These are phyloP conservation scores for Callimorpha dominula DNA, from an alignment of 2,888 invertebrate genomes.

Conservation along the genomic window DNA sequence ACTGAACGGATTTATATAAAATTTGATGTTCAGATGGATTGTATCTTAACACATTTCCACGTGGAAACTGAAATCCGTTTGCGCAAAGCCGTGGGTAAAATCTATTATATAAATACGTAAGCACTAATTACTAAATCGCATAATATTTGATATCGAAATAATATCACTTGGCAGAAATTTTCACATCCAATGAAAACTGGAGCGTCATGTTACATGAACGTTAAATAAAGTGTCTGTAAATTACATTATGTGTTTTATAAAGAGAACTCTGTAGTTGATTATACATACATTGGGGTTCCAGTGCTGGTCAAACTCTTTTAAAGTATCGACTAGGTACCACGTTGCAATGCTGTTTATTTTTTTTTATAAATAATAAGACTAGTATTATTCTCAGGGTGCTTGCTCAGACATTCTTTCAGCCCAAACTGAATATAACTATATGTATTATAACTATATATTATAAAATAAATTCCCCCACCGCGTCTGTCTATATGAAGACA, in stretches of 20 bases:
- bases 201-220: neutral
- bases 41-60: too few species aligned
- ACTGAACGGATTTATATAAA: too few species aligned
- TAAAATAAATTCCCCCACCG: too few species aligned
- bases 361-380: too few species aligned
- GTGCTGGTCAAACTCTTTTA: neutral
- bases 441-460: too few species aligned
- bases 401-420: too few species aligned
- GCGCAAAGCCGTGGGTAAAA: neutral
- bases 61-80: too few species aligned
- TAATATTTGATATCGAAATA: neutral
- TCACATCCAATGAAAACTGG: conserved; percentile 2
- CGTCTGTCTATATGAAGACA: too few species aligned
- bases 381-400: too few species aligned
- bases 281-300: neutral
- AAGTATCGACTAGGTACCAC: neutral
- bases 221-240: conserved; percentile 7
- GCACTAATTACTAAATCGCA: neutral
- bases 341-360: too few species aligned
- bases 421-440: too few species aligned
- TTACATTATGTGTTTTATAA: neutral
- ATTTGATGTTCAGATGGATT: too few species aligned
- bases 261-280: neutral
- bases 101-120: neutral
- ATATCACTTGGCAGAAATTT: conserved; percentile 8